Evolutionary conservation across 2,888 invertebrate species (phyloP).

Genomic region (Sphecodes monilicornis): DNA sequence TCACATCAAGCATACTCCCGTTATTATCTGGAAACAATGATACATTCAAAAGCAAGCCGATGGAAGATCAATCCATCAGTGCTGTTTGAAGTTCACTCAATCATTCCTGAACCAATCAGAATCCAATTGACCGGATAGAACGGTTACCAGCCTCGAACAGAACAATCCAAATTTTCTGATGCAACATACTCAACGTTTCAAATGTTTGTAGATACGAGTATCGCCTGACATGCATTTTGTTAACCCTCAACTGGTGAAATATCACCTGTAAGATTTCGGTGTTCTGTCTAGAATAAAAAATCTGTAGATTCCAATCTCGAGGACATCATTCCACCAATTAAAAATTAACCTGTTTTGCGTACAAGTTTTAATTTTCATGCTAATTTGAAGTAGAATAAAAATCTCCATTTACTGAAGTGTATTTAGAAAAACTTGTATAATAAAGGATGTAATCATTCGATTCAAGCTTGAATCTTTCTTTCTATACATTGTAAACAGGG

Average conservation of each 20-base stretch:
- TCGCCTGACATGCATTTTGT: not conserved
- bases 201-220: not conserved
- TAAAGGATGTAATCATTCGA: no score
- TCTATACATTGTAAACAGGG: no score
- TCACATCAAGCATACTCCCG: not conserved
- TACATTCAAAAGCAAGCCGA: not conserved
- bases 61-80: not conserved
- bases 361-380: not conserved
- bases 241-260: not conserved
- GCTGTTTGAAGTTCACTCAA: not conserved
- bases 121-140: not conserved
- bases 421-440: no score
- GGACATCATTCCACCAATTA: not conserved
- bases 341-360: not conserved
- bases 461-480: no score
- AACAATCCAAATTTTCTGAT: not conserved
- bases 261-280: not conserved
- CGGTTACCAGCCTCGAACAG: not conserved
- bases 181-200: not conserved
- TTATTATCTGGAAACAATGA: not conserved
- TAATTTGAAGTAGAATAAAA: no score
- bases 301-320: not conserved
- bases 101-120: slow-evolving; percentile 12
- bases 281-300: not conserved
- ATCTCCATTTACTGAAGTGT: no score